Evolutionary conservation across 2,113 vertebrate species (phyloP), one percentile per base, ranked within the genome.

Genomic region (Otocyon megalotis): DNA sequence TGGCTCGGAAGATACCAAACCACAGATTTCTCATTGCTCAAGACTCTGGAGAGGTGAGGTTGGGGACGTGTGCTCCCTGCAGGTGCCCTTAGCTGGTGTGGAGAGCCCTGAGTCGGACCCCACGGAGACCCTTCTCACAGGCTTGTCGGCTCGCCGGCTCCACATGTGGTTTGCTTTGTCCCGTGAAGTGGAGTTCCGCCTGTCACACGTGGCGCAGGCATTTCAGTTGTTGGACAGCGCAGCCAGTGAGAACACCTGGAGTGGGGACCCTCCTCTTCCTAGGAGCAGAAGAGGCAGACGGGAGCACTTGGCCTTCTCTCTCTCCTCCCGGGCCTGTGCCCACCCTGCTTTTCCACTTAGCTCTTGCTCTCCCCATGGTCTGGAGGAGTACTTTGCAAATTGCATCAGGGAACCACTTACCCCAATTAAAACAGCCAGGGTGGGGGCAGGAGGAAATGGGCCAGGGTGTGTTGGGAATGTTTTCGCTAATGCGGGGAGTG

Each of bases 351-450:
- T 71, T 20, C 82, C 93, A 89, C 94, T 94, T 82, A 93, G 77
- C 93, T 63, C 82, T 17, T 2, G 15, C 86, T 89, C 85, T 90
- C 74, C 86, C 89, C 24, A 1, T 32, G 88, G 76, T 94, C 93
- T 95, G 67, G 53, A 48, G 56, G 37, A 19, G 88, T 80, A 63
- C 95, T 94, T 82, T 94, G 77, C 63, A 82, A 94, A 98, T 88
- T 95, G 92, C 97, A 94, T 93, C 95, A 95, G 97, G 97, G 98
- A 98, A 84, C 95, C 93, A 96, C 97, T 98, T 97, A 97, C 94
- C 97, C 97, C 96, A 96, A 93, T 98, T 98, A 97, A 94, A 97
- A 86, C 84, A 50, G 94, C 77, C 54, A 58, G 96, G 93, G 63
- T 14, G 16, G 12, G 62, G 35, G 76, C 72, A 7, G 96, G 84